Evolutionary conservation across 2,888 invertebrate species (phyloP), one percentile per base, ranked within the genome.

Genomic region (Gastracanthus pulcherrimus): DNA sequence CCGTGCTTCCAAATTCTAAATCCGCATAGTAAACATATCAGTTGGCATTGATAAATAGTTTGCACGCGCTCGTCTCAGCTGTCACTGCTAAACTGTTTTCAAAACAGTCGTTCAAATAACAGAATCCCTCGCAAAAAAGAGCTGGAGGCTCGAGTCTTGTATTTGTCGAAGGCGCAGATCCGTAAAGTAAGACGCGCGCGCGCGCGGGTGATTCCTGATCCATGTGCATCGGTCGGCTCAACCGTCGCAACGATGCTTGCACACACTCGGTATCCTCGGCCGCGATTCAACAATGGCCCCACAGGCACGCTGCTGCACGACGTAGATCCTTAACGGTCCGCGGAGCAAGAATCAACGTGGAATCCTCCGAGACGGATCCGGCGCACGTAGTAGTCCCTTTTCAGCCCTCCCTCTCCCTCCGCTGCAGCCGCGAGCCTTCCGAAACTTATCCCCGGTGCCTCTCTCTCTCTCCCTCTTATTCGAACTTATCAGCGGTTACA

Each of bases 151-250:
- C 26, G 11, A 55, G 23, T 11, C 51, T 26, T 4, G 66, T 38
- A 71, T 66, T 78, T 51, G 64, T 51, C 64, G 41, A 58, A 78
- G 78, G 82, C 60, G 80, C 70, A 69, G 84, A 81, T 67, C 79
- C 76, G 67, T 75, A 72, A 81, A 76, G 80, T 83, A 81, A n/a
- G n/a, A n/a, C n/a, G n/a, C n/a, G n/a, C n/a, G n/a, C n/a, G n/a
- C n/a, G n/a, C n/a, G n/a, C n/a, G n/a, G n/a, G n/a, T n/a, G 72
- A 71, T 80, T 70, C 78, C 74, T 80, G 81, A 45, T 80, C 26
- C 55, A n/a, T n/a, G 4, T 5, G 29, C 41, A 19, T 13, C 23
- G 23, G 31, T 26, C 60, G 4, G 6, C 41, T 75, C 48, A 45
- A 45, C 26, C 38, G 45, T 23, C 72, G 19, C 45, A 13, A 16